phyloP scores from a whole-genome alignment of 2,113 vertebrate genomes.

The Hippocampus abdominalis region DNA sequence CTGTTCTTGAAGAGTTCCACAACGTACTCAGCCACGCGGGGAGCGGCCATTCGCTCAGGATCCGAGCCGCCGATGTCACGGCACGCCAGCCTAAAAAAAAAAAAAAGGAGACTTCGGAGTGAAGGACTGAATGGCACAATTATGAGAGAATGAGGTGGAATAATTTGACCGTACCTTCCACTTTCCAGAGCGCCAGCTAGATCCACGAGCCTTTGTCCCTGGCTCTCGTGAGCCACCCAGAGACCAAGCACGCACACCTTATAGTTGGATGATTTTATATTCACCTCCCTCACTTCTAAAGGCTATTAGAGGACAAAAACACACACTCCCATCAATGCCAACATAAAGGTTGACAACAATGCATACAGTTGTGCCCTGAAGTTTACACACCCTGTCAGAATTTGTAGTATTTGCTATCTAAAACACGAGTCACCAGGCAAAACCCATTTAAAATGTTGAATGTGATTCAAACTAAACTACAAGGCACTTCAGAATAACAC shows the following conservation, averaged over 20 bases:
- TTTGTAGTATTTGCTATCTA: too few relatives aligned
- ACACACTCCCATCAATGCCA: not conserved
- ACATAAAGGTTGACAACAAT: too few relatives aligned
- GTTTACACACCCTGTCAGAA: too few relatives aligned
- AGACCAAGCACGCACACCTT: conserved; percentile 73
- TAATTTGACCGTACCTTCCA: conserved; percentile 61
- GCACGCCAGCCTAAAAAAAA: conserved; percentile 63
- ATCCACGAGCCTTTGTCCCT: conserved; percentile 52
- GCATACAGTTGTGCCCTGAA: too few relatives aligned
- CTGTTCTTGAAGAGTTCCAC: conserved; percentile 67
- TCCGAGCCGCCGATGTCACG: conserved; percentile 80
- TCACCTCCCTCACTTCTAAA: conserved; percentile 70
- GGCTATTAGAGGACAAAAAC: conserved; percentile 52
- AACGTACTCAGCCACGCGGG: conserved; percentile 69
- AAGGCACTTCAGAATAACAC: too few relatives aligned
- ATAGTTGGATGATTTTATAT: conserved; percentile 41
- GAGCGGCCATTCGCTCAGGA: conserved; percentile 79
- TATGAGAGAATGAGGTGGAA: not conserved
- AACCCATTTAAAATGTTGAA: too few relatives aligned
- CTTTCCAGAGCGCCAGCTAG: conserved; percentile 70
- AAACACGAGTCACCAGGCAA: too few relatives aligned
- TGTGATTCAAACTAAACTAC: too few relatives aligned
- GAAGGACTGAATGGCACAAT: not conserved
- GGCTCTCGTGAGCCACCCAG: conserved; percentile 57
- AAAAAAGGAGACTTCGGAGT: not conserved